phyloP scores from a whole-genome alignment of 2,797 vertebrate genomes.

The Limosa lapponica region DNA sequence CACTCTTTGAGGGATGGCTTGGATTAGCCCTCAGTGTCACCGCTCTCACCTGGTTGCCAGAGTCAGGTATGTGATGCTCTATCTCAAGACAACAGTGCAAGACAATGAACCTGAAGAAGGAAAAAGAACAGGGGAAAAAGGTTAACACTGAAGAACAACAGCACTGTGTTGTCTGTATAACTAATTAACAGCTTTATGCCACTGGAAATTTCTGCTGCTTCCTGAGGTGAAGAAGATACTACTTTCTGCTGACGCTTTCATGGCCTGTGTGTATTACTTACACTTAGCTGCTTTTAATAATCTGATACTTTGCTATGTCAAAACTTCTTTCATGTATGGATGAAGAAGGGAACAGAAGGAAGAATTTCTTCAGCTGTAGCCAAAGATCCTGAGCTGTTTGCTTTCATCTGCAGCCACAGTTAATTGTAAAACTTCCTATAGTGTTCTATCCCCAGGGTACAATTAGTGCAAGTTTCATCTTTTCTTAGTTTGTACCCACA shows the following conservation, averaged over 20 bases:
- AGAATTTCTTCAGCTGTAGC: conserved; percentile 62
- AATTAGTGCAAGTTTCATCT: conserved; percentile 42
- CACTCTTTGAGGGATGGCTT: background rate
- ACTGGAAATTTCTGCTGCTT: background rate
- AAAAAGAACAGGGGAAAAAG: background rate
- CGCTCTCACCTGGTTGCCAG: background rate
- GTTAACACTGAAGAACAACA: background rate
- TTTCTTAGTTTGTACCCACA: conserved; percentile 5
- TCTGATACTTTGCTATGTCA: conserved; percentile 64
- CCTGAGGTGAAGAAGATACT: conserved; percentile 3
- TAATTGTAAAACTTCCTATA: conserved; percentile 55
- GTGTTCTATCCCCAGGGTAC: conserved; percentile 19
- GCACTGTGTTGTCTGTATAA: background rate
- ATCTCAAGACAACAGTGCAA: background rate
- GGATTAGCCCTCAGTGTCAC: background rate
- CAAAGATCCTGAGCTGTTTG: conserved; percentile 43
- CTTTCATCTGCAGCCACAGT: conserved; percentile 52
- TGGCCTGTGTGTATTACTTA: conserved; percentile 34
- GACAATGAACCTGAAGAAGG: background rate
- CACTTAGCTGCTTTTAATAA: conserved; percentile 53
- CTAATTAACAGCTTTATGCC: background rate
- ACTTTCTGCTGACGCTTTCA: background rate
- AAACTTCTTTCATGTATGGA: conserved; percentile 64
- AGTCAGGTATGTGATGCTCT: background rate
- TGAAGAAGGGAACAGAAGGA: conserved; percentile 51